Percentiles rank a stretch among this genome's conserved stretches.
phyloP scores from a whole-genome alignment of 2,113 vertebrate genomes.

The Capra hircus region DNA sequence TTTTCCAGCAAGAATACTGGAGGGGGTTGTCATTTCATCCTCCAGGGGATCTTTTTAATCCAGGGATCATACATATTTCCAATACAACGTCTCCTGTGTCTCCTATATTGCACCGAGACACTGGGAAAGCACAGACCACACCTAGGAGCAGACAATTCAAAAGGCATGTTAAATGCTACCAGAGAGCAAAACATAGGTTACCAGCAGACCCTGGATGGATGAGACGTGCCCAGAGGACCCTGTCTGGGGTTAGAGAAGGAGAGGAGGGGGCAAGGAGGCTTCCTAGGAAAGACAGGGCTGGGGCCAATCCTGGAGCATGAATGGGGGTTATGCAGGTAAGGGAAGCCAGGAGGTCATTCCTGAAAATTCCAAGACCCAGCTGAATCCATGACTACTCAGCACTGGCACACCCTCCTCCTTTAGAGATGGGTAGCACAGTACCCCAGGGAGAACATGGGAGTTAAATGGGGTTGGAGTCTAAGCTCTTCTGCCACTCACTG shows the following conservation, averaged over 20 bases:
- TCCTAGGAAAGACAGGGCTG: background rate
- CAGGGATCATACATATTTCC: background rate
- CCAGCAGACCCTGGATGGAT: background rate
- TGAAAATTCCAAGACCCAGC: background rate
- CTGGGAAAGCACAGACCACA: background rate
- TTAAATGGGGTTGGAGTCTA: background rate
- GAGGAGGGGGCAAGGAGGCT: background rate
- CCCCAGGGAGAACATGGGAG: background rate
- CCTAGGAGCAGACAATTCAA: background rate
- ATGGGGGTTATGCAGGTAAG: background rate
- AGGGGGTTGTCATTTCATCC: background rate
- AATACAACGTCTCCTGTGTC: background rate
- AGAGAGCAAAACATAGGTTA: background rate
- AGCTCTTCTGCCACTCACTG: background rate
- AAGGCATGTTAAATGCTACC: background rate
- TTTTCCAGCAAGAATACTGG: background rate
- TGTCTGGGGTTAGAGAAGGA: background rate
- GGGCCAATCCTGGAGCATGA: background rate
- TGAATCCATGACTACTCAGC: background rate
- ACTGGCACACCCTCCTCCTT: background rate
- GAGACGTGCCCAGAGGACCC: rapidly evolving
- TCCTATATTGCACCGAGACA: background rate
- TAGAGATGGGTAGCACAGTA: background rate
- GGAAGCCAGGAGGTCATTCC: background rate
- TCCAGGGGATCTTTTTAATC: background rate